Percentiles rank a stretch among this genome's conserved stretches.
Evolutionary conservation across 1,140 invertebrate genomes (phyloP).

Genomic region (Dendroctonus ponderosae): DNA sequence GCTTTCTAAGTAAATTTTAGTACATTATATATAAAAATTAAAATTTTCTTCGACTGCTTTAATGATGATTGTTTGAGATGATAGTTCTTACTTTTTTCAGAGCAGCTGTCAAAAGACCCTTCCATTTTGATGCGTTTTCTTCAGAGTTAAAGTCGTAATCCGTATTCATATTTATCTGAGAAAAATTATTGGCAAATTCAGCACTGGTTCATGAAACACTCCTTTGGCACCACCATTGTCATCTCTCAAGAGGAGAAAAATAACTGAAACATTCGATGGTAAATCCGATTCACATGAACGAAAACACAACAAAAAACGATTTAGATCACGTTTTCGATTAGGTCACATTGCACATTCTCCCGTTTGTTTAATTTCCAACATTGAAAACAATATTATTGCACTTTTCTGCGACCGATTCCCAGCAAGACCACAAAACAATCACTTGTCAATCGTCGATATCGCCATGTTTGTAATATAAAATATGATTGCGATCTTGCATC

Average conservation of each 20-base stretch:
- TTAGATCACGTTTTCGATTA: constrained; percentile 3
- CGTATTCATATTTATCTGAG: constrained; percentile 37
- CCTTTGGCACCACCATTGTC: constrained; percentile 29
- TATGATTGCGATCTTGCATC: constrained; percentile 3
- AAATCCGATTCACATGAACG: constrained; percentile 5
- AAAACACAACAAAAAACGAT: constrained; percentile 29
- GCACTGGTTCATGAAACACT: constrained; percentile 24
- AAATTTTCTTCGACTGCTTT: too few relatives aligned
- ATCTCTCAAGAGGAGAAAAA: constrained; percentile 23
- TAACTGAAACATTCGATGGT: constrained; percentile 12
- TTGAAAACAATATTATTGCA: constrained; percentile 8
- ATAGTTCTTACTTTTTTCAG: constrained; percentile 64
- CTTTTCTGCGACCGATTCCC: constrained; percentile 11
- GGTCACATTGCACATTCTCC: constrained; percentile 31
- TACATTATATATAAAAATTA: too few relatives aligned
- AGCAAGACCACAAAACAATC: constrained; percentile 22
- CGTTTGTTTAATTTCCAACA: constrained; percentile 4
- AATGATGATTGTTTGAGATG: too few relatives aligned
- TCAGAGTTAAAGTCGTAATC: constrained; percentile 85
- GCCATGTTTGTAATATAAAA: constrained; percentile 12
- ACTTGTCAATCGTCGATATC: constrained; percentile 28
- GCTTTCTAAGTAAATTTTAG: too few relatives aligned
- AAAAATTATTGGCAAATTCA: constrained; percentile 13
- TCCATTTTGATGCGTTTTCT: constrained; percentile 87
- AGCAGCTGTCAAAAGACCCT: constrained; percentile 78